Conservation (phyloP, 2,888 invertebrate species). For the Luperina nickerlii region DNA sequence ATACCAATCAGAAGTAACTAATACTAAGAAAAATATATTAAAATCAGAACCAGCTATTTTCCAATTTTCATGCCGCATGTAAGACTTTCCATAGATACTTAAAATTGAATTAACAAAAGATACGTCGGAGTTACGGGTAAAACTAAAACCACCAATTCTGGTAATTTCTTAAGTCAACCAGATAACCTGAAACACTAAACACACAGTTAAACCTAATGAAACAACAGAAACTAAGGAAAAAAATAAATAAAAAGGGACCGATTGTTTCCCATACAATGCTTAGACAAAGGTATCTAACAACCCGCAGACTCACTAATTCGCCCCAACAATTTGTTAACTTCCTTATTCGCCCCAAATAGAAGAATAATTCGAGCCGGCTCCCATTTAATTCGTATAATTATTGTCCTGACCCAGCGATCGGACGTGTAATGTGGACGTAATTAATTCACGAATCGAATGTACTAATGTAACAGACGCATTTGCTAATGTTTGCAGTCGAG, state of each 20-base stretch:
- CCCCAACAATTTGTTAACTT: slow-evolving; percentile 64
- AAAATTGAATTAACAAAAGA: background rate
- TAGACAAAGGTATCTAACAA: slow-evolving; percentile 55
- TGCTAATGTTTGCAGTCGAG: slow-evolving; percentile 30
- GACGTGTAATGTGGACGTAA: slow-evolving; percentile 48
- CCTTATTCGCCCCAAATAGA: slow-evolving; percentile 52
- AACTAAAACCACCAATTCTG: background rate
- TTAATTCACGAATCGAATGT: slow-evolving; percentile 56
- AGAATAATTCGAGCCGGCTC: slow-evolving; percentile 47
- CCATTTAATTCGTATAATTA: slow-evolving; percentile 64
- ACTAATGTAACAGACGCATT: slow-evolving; percentile 28
- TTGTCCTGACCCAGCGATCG: slow-evolving; percentile 41
- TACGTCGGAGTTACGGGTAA: no score
- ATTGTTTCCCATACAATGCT: slow-evolving; percentile 28
- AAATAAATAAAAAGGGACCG: slow-evolving; percentile 20
- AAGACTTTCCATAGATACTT: no score
- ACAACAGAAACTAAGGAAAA: slow-evolving; percentile 7
- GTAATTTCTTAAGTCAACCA: background rate
- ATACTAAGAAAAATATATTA: background rate
- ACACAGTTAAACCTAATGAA: slow-evolving; percentile 16
- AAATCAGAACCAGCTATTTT: no score
- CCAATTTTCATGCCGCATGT: background rate
- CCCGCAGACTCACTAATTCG: slow-evolving; percentile 46
- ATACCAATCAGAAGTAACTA: background rate
- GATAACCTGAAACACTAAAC: background rate